phyloP scores from a whole-genome alignment of 2,888 invertebrate species.

The Pelosia muscerda region DNA sequence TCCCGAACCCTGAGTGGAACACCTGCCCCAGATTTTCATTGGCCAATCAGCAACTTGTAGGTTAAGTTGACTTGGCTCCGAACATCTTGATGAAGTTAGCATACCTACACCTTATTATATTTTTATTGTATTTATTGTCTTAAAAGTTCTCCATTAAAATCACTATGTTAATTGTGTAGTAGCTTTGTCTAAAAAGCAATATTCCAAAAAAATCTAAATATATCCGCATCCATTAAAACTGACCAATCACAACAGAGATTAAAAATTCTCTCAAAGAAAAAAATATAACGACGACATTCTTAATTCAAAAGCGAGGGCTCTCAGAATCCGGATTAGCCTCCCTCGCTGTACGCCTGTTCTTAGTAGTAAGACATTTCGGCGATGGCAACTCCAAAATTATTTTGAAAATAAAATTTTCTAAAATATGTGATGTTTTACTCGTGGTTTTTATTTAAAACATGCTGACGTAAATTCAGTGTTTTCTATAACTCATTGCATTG shows the following conservation, averaged over 20 bases:
- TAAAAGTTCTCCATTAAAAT: background rate
- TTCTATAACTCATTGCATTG: no score
- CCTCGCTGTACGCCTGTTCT: constrained; percentile 37
- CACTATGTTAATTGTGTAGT: background rate
- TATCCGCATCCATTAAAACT: constrained; percentile 26
- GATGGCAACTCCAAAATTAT: constrained; percentile 29
- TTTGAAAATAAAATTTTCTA: constrained; percentile 24
- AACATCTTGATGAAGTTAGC: background rate
- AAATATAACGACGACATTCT: constrained; percentile 47
- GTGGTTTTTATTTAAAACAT: background rate
- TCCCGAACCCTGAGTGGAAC: no score
- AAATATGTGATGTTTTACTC: background rate
- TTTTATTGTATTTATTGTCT: background rate
- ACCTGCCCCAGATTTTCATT: no score
- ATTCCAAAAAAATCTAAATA: background rate
- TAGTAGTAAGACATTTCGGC: constrained; percentile 42
- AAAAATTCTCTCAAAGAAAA: constrained; percentile 40
- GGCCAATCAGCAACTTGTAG: no score
- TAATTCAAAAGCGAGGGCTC: constrained; percentile 51
- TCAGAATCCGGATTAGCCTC: constrained; percentile 52
- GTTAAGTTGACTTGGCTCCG: no score
- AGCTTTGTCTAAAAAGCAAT: background rate
- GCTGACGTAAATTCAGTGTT: background rate
- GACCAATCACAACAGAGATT: constrained; percentile 46
- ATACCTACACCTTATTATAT: background rate